Percentiles rank a stretch among this genome's conserved stretches.
Evolutionary conservation across 2,113 vertebrate genomes (phyloP).

Genomic region (Prolemur simus): DNA sequence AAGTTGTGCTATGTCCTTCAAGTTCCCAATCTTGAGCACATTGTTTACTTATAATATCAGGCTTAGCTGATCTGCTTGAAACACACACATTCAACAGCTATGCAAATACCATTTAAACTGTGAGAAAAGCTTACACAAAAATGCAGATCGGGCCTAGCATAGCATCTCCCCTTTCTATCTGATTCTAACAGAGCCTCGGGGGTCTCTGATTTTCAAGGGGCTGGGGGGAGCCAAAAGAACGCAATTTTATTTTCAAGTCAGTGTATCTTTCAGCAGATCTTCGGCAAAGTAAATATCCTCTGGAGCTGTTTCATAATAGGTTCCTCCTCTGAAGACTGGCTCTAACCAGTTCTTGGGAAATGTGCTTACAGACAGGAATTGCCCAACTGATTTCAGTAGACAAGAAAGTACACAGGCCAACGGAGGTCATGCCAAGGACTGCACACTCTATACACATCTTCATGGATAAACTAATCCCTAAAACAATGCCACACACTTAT

Average conservation of each 20-base stretch:
- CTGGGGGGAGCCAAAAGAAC: background rate
- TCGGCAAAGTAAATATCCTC: conserved; percentile 62
- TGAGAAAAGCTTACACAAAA: background rate
- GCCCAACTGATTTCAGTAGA: conserved; percentile 66
- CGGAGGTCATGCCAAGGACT: conserved; percentile 27
- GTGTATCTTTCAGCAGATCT: conserved; percentile 58
- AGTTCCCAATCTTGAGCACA: background rate
- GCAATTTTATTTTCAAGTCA: conserved; percentile 53
- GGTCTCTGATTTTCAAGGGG: background rate
- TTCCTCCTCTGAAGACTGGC: conserved; percentile 73
- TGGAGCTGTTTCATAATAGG: conserved; percentile 70
- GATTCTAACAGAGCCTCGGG: background rate
- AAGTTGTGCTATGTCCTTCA: background rate
- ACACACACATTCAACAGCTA: background rate
- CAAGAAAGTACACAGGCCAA: conserved; percentile 58
- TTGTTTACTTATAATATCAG: background rate
- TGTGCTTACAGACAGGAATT: conserved; percentile 66
- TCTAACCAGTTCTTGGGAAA: conserved; percentile 72
- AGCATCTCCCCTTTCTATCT: background rate
- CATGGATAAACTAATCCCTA: background rate
- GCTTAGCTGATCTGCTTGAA: conserved; percentile 37
- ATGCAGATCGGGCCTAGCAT: background rate
- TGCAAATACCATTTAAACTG: background rate
- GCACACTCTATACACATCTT: background rate
- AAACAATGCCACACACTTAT: conserved; percentile 27